Conservation (phyloP, 2,888 invertebrate species). For the Chloroclystis v-ata region DNA sequence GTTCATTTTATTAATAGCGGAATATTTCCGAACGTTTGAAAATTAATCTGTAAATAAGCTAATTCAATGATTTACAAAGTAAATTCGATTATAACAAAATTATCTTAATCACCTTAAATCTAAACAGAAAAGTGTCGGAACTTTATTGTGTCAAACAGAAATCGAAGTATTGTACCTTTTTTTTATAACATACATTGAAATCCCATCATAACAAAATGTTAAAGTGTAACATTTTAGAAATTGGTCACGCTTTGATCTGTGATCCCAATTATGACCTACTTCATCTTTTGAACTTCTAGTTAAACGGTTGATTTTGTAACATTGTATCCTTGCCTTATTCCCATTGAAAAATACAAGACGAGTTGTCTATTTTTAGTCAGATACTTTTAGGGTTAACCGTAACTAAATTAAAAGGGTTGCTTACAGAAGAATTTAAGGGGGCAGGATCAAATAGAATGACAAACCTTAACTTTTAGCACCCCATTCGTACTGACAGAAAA, state of each 20-base stretch:
- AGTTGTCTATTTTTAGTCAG: slow-evolving; percentile 18
- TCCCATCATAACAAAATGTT: slow-evolving; percentile 44
- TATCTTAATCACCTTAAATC: too few species aligned
- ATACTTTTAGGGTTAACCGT: slow-evolving; percentile 46
- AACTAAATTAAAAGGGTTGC: slow-evolving; percentile 43
- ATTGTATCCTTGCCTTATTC: slow-evolving; percentile 11
- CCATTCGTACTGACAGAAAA: slow-evolving; percentile 46
- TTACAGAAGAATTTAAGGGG: slow-evolving; percentile 41
- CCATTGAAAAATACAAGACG: not conserved
- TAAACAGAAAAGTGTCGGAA: too few species aligned
- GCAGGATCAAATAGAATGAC: slow-evolving; percentile 64
- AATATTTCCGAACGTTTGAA: too few species aligned
- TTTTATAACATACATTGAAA: too few species aligned
- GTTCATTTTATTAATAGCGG: too few species aligned
- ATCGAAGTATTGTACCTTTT: too few species aligned
- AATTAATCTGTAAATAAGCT: too few species aligned
- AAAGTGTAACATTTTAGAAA: slow-evolving; percentile 40
- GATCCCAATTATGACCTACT: slow-evolving; percentile 50
- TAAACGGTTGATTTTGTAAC: slow-evolving; percentile 18
- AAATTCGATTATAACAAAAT: too few species aligned
- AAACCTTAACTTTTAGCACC: slow-evolving; percentile 58
- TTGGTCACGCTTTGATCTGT: slow-evolving; percentile 51
- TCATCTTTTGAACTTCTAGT: slow-evolving; percentile 40
- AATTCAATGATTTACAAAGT: too few species aligned
- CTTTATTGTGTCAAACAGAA: too few species aligned